Conservation (phyloP, 2,888 invertebrate species). For the Tinea pellionella region DNA sequence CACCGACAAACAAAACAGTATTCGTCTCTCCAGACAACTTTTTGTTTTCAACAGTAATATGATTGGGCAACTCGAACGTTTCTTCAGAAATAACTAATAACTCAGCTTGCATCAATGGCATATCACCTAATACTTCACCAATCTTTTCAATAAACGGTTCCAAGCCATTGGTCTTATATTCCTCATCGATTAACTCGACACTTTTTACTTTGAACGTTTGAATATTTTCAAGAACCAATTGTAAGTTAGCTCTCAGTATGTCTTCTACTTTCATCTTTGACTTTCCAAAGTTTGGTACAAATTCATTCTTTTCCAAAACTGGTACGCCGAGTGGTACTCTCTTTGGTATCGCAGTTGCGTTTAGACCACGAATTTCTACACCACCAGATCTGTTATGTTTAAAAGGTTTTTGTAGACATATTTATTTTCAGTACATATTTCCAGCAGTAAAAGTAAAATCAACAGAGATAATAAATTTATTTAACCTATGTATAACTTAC, state of each 20-base stretch:
- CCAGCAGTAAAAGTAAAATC: no score
- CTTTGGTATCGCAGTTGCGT: constrained; percentile 79
- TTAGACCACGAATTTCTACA: constrained; percentile 80
- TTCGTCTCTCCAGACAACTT: constrained; percentile 68
- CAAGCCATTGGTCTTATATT: constrained; percentile 56
- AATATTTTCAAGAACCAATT: constrained; percentile 79
- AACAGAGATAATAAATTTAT: constrained; percentile 19
- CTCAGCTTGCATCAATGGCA: constrained; percentile 77
- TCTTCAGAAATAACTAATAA: constrained; percentile 68
- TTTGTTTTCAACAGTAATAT: constrained; percentile 72
- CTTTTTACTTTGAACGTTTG: constrained; percentile 71
- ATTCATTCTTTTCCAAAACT: constrained; percentile 80
- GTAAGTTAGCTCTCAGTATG: constrained; percentile 72
- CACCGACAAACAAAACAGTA: constrained; percentile 60
- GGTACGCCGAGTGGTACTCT: constrained; percentile 78
- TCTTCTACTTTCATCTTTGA: constrained; percentile 57
- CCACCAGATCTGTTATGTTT: constrained; percentile 72
- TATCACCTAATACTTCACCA: constrained; percentile 71
- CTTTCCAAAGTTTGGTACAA: constrained; percentile 72
- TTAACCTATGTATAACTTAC: constrained; percentile 24
- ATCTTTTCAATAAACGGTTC: constrained; percentile 67
- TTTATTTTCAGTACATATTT: no score
- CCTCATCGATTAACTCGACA: constrained; percentile 64
- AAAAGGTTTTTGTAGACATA: no score
- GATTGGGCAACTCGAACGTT: constrained; percentile 49